These are phyloP conservation scores for Anastrepha obliqua DNA, from an alignment of 1,140 invertebrate genomes.

Conservation along the genomic window DNA sequence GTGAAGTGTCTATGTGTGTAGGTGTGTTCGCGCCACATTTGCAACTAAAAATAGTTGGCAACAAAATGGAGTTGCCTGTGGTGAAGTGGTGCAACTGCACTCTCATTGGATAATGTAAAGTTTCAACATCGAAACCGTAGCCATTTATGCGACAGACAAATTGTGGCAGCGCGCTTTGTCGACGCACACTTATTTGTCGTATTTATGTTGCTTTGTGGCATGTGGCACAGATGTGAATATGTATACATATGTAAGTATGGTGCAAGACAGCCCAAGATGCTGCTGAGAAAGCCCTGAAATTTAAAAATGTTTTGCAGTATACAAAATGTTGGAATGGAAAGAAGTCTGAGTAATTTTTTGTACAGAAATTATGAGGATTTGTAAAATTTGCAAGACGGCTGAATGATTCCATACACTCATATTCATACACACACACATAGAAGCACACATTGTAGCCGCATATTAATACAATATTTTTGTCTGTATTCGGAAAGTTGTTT, in stretches of 20 bases:
- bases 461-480: too few species aligned
- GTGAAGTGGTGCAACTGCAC: neutral
- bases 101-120: conserved; percentile 27
- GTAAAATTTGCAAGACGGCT: too few species aligned
- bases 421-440: neutral
- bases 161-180: conserved; percentile 12
- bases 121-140: conserved; percentile 21
- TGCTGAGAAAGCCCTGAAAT: too few species aligned
- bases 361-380: too few species aligned
- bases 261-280: too few species aligned
- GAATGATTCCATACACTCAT: neutral
- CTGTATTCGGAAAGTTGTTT: neutral
- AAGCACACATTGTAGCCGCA: too few species aligned
- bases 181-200: neutral
- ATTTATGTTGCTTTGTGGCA: conserved; percentile 22
- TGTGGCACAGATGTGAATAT: neutral
- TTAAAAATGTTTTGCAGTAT: too few species aligned
- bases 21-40: conserved; percentile 36
- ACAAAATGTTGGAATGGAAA: too few species aligned
- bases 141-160: conserved; percentile 33
- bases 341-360: too few species aligned
- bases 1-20: neutral
- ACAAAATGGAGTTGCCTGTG: conserved; percentile 32
- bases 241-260: neutral
- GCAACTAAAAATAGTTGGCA: conserved; percentile 48